Evolutionary conservation across 2,888 invertebrate species (phyloP).

Genomic region (Tetrapedia diversipes): DNA sequence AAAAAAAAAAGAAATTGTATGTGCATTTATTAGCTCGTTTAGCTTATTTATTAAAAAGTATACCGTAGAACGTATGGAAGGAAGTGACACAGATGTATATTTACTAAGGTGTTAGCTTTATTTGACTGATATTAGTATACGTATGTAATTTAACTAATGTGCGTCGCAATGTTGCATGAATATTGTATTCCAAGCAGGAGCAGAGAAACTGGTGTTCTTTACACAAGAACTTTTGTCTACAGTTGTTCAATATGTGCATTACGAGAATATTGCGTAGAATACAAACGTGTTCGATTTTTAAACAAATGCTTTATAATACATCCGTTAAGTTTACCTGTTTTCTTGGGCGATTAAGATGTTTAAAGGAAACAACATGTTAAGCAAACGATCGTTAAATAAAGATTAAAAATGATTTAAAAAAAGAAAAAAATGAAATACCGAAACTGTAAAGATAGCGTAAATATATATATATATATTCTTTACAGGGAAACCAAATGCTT

Average conservation of each 20-base stretch:
- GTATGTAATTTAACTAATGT: slow-evolving; percentile 12
- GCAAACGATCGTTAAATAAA: background rate
- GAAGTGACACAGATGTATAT: background rate
- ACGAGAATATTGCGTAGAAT: background rate
- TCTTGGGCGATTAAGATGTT: background rate
- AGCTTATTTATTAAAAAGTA: no score
- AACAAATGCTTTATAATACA: background rate
- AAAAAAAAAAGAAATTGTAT: no score
- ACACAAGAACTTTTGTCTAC: background rate
- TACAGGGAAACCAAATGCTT: background rate
- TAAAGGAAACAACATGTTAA: background rate
- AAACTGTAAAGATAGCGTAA: background rate
- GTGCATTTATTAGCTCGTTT: slow-evolving; percentile 10
- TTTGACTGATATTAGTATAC: slow-evolving; percentile 8
- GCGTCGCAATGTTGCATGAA: slow-evolving; percentile 14
- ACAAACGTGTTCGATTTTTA: slow-evolving; percentile 17
- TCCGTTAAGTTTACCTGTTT: background rate
- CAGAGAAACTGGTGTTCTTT: background rate
- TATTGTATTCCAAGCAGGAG: background rate
- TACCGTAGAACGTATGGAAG: background rate
- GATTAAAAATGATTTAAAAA: background rate
- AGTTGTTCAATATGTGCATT: background rate
- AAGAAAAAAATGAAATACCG: no score
- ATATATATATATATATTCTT: background rate
- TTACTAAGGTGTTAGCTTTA: background rate